Percentiles rank a stretch among this genome's conserved stretches.
phyloP scores from a whole-genome alignment of 2,888 invertebrate species.

The Nasonia oneida region DNA sequence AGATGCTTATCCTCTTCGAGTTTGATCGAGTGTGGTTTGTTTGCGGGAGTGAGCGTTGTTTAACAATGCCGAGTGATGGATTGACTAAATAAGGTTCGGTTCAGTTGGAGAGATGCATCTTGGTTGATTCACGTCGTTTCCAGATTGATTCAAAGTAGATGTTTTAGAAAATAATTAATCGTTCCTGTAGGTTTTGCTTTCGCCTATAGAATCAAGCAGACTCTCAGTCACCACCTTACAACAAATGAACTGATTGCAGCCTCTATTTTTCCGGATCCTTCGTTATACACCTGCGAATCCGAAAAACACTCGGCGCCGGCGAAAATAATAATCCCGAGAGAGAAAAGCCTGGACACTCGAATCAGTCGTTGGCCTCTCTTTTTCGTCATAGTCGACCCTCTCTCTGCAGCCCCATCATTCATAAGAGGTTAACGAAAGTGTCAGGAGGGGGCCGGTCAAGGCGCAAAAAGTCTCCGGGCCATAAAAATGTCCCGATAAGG shows the following conservation, averaged over 20 bases:
- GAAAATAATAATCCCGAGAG: slow-evolving; percentile 5
- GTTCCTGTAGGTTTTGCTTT: no score
- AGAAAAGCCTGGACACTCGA: not conserved
- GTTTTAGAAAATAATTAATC: no score
- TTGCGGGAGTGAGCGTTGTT: not conserved
- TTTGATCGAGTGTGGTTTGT: not conserved
- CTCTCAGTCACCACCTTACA: no score
- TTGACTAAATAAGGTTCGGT: not conserved
- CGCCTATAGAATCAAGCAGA: no score
- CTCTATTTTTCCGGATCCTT: not conserved
- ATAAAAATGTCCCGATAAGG: slow-evolving; percentile 72
- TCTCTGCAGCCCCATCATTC: slow-evolving; percentile 40
- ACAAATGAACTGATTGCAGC: not conserved
- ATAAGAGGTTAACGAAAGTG: slow-evolving; percentile 53
- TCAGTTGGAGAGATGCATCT: not conserved
- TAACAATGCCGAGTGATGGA: not conserved
- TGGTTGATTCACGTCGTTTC: no score
- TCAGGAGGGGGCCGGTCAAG: slow-evolving; percentile 21
- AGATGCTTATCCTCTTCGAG: not conserved
- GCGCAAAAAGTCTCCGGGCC: slow-evolving; percentile 66
- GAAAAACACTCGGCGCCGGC: not conserved
- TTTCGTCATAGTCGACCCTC: not conserved
- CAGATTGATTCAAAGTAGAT: no score
- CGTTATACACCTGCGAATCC: not conserved
- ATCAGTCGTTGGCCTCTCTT: not conserved